A percentile compares a stretch with the other conserved stretches of the same genome.
phyloP scores from a whole-genome alignment of 2,888 invertebrate species.

The Plebejus melissa region DNA sequence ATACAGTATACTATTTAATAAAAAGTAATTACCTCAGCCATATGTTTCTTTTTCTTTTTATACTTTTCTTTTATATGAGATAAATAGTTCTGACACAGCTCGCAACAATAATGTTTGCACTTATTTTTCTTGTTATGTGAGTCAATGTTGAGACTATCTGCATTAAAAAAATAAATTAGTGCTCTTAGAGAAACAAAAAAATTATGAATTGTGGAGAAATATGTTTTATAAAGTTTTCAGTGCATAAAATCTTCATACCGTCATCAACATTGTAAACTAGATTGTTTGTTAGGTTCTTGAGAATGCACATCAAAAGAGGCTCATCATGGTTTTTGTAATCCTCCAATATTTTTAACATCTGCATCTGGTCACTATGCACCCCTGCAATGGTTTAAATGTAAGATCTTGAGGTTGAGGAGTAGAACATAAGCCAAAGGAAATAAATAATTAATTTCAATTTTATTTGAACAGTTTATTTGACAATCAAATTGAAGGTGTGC shows the following conservation, averaged over 20 bases:
- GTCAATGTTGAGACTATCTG: constrained; percentile 42
- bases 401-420: neutral
- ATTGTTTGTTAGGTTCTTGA: constrained; percentile 49
- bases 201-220: too few species aligned
- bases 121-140: constrained; percentile 40
- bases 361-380: constrained; percentile 60
- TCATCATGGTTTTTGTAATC: constrained; percentile 50
- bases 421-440: neutral
- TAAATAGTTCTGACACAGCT: constrained; percentile 50
- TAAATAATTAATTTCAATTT: constrained; percentile 14
- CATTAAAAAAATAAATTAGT: constrained; percentile 38
- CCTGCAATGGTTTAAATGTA: constrained; percentile 47
- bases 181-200: neutral
- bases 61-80: constrained; percentile 47
- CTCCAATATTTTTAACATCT: constrained; percentile 51
- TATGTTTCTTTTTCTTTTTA: constrained; percentile 46
- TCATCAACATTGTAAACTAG: constrained; percentile 33
- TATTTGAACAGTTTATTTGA: too few species aligned
- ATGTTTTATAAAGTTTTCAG: neutral
- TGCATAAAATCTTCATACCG: constrained; percentile 38
- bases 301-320: constrained; percentile 58
- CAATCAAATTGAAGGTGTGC: too few species aligned
- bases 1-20: neutral
- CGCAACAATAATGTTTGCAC: constrained; percentile 57
- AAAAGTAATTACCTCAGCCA: constrained; percentile 46